Base-by-base conservation (phyloP, 2,113 vertebrate genomes). In the Mirounga angustirostris region DNA sequence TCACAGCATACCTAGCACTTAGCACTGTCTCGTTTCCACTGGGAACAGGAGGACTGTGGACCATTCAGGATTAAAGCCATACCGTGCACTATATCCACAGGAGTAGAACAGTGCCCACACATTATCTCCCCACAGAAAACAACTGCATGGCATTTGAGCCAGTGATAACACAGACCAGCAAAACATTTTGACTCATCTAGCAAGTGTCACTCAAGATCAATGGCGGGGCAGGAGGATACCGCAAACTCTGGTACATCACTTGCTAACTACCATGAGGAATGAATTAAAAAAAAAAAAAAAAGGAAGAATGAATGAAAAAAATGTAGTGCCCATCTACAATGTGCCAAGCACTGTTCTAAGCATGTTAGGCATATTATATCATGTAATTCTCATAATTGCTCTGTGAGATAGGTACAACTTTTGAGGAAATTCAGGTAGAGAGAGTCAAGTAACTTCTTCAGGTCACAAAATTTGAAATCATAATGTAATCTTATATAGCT, bases 221-320 rank as follows among this genome's bases (percentile, higher is more conserved):
- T 19, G 16, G 12, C 8, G 0, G n/a, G 19, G 6, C 50, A 26
- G 7, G 14, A 24, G 14, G 3, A 33, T 5, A 19, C 2, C 65
- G 5, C 15, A 76, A 71, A 71, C 12, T 59, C 15, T 84, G 11
- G 2, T 26, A 16, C 46, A 54, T 30, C 43, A 43, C 6, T 87
- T 15, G 11, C 12, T 50, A 81, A 91, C 40, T 54, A n/a, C 2
- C 4, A 24, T 74, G 65, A 56, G 7, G 3, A 84, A 88, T 74
- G 2, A 59, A 50, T 80, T 13, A 36, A 56, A 74, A 43, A 9
- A 10, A 36, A 36, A 36, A 36, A 76, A 76, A 46, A 46, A 74
- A 1, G 22, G 14, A 50, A 43, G 26, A 16, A 78, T 28, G 0
- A 94, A 69, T 8, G 1, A 16, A 58, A n/a, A 11, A 69, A 56